Conservation (phyloP, 2,113 vertebrate species). For the Plectropomus leopardus region DNA sequence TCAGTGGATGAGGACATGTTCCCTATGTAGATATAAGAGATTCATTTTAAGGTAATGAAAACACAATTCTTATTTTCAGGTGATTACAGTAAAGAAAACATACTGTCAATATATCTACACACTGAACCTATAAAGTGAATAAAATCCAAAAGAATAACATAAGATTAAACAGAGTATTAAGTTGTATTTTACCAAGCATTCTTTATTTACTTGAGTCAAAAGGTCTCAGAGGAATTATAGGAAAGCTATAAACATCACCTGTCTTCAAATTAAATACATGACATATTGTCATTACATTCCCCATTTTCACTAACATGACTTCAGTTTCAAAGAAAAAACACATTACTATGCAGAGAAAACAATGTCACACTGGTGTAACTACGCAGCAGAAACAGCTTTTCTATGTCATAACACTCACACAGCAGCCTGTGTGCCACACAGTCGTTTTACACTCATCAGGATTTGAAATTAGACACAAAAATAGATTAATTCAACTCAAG, state of each 20-base stretch:
- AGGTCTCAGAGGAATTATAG: not conserved
- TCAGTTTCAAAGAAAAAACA: not conserved
- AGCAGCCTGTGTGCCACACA: not conserved
- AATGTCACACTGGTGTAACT: not conserved
- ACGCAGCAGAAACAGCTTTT: not conserved
- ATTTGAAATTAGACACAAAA: not conserved
- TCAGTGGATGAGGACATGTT: too few relatives aligned
- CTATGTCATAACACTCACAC: not conserved
- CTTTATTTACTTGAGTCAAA: conserved; percentile 53
- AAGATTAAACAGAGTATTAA: not conserved
- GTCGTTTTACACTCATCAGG: not conserved
- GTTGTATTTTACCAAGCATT: conserved; percentile 13
- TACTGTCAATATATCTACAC: too few relatives aligned
- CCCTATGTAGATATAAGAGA: too few relatives aligned
- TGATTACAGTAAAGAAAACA: too few relatives aligned
- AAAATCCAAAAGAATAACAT: too few relatives aligned
- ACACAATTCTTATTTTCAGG: too few relatives aligned
- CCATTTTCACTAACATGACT: not conserved
- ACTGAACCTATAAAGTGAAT: not conserved
- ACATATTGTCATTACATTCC: not conserved
- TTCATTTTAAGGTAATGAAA: too few relatives aligned
- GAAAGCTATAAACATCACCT: not conserved
- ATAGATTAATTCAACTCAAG: not conserved
- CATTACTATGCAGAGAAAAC: not conserved
- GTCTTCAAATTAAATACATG: conserved; percentile 26